Base-by-base conservation (phyloP, 1,140 invertebrate species). In the Bilobella aurantiaca region DNA sequence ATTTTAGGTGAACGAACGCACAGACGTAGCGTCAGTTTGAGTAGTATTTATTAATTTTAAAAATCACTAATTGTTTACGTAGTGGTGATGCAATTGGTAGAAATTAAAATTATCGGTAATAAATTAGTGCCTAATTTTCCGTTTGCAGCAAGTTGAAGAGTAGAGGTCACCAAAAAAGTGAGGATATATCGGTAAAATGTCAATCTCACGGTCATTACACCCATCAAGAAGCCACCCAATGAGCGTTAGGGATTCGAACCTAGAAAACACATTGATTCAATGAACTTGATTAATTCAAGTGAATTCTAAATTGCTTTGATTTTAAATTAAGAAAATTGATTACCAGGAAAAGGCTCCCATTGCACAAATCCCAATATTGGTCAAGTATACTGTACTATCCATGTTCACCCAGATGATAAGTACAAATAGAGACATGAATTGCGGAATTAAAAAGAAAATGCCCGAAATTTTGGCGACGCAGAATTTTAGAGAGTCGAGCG, bases 161-260 rank as follows among this genome's bases (percentile, higher is more conserved):
- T 23, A 47, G 12, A 63, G 18, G 62, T 72, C 66, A 2, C 71
- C 71, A n/a, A 72, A 66, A 29, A 72, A 68, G 34, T 72, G 71
- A 14, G 71, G 71, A 37, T 72, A 72, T 3, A 62, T 29, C 8
- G 71, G 32, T 2, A 72, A 37, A 25, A 66, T 65, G 21, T 69
- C 68, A 16, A 64, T 60, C 12, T 72, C 71, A 21, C 61, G 58
- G 3, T 64, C 64, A 18, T n/a, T 62, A 42, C 64, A 66, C 1
- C 64, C 28, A 58, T 72, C 68, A 2, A 64, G 23, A 1, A 72
- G 46, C 71, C 71, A 72, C 16, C 68, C 71, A 23, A 42, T 37
- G 2, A 72, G 42, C 8, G 27, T 27, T 1, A 72, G 18, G 18
- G 59, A 47, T 57, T 72, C 71, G 2, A 64, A 56, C 58, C 65